A percentile compares a stretch with the other conserved stretches of the same genome.
Evolutionary conservation across 2,113 vertebrate genomes (phyloP).

Genomic region (Lagopus leucura): DNA sequence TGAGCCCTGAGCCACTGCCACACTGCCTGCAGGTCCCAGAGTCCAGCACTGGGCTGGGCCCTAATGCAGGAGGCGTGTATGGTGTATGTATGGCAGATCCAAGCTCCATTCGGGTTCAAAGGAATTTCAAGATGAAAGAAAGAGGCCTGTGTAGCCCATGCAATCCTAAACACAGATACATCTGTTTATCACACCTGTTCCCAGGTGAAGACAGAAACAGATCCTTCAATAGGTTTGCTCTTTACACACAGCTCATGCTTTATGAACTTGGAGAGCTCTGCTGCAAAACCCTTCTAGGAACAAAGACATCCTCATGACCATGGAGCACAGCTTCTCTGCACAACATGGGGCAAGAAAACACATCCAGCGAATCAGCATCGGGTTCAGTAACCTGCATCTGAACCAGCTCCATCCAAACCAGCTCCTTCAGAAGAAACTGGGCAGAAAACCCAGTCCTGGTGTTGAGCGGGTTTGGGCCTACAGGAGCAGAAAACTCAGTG

Average conservation of each 20-base stretch:
- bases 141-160: background rate
- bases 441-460: background rate
- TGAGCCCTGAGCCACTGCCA: accelerated
- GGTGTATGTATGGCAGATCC: background rate
- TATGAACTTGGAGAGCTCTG: background rate
- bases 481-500: background rate
- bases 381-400: background rate
- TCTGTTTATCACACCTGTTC: background rate
- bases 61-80: background rate
- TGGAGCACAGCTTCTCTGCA: background rate
- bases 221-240: background rate
- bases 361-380: accelerated
- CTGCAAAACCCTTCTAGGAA: background rate
- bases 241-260: background rate
- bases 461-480: background rate
- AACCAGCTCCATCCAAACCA: background rate
- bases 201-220: accelerated
- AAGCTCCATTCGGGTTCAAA: background rate
- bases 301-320: background rate
- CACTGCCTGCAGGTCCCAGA: background rate
- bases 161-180: accelerated
- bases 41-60: background rate
- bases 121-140: too few relatives aligned
- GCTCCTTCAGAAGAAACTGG: background rate
- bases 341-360: background rate